phyloP scores from a whole-genome alignment of 92 coral and sea anemone genomes.

The Micromussa lordhowensis region DNA sequence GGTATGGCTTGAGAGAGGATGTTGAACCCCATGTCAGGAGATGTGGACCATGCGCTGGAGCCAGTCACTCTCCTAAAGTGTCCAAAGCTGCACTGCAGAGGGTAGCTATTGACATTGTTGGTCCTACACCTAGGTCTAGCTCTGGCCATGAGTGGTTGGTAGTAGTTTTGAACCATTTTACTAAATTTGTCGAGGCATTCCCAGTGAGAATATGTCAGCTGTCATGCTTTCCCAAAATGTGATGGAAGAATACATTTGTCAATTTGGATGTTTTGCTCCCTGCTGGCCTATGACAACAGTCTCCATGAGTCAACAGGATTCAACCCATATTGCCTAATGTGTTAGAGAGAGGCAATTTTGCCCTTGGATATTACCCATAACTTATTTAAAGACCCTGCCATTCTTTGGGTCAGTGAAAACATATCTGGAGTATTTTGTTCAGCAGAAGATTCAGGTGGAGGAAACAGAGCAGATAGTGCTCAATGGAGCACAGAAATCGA shows the following conservation, averaged over 20 bases:
- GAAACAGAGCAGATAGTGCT: too few species aligned
- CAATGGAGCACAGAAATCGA: too few species aligned
- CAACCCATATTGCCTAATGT: too few species aligned
- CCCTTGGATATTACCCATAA: slow-evolving; percentile 35
- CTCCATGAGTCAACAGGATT: too few species aligned
- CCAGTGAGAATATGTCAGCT: slow-evolving; percentile 28
- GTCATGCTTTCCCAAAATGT: background rate
- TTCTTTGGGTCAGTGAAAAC: too few species aligned
- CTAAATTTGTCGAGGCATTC: too few species aligned
- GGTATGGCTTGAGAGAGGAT: slow-evolving; percentile 44
- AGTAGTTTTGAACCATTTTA: background rate
- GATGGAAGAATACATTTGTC: too few species aligned
- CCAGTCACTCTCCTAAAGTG: slow-evolving; percentile 37
- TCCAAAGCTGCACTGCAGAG: slow-evolving; percentile 49
- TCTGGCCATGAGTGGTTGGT: slow-evolving; percentile 25
- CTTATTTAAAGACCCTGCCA: background rate
- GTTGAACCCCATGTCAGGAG: slow-evolving; percentile 41
- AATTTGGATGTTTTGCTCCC: background rate
- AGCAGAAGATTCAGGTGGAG: too few species aligned
- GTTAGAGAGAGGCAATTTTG: slow-evolving; percentile 27
- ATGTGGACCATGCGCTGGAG: slow-evolving; percentile 61
- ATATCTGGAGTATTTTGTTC: too few species aligned
- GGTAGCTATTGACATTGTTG: slow-evolving; percentile 51
- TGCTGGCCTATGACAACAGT: slow-evolving; percentile 26
- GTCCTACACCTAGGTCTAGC: slow-evolving; percentile 46